Percentiles rank a stretch among this genome's conserved stretches.
phyloP scores from a whole-genome alignment of 2,113 vertebrate species.

The Chelonoidis abingdonii region DNA sequence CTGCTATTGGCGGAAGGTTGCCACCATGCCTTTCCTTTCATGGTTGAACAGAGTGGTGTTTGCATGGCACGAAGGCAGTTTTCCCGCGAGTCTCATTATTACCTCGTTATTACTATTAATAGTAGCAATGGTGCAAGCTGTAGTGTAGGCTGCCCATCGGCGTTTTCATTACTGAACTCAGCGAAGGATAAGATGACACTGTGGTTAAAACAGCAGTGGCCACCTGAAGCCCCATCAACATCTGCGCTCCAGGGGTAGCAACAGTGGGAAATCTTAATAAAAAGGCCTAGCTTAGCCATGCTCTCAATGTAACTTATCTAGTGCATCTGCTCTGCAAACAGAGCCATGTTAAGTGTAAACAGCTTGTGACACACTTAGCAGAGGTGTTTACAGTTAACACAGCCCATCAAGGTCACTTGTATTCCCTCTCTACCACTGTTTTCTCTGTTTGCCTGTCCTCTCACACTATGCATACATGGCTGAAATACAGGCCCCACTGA shows the following conservation, averaged over 20 bases:
- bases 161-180: background rate
- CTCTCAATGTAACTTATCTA: background rate
- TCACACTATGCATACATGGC: no score
- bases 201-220: background rate
- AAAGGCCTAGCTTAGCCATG: background rate
- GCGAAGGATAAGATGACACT: background rate
- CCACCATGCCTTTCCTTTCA: fast-evolving
- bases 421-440: background rate
- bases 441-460: background rate
- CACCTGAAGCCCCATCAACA: background rate
- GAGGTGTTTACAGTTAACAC: background rate
- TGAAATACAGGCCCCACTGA: background rate
- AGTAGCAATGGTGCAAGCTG: background rate
- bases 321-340: background rate
- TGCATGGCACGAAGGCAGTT: background rate
- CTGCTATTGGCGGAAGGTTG: background rate
- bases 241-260: background rate
- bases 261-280: background rate
- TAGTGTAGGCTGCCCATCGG: background rate
- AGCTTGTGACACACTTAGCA: background rate
- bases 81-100: background rate
- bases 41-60: background rate
- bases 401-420: background rate
- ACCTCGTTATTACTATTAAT: background rate
- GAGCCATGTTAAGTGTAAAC: background rate